These are phyloP conservation scores for Tuberolachnus salignus DNA, from an alignment of 2,888 invertebrate species.

Conservation along the genomic window DNA sequence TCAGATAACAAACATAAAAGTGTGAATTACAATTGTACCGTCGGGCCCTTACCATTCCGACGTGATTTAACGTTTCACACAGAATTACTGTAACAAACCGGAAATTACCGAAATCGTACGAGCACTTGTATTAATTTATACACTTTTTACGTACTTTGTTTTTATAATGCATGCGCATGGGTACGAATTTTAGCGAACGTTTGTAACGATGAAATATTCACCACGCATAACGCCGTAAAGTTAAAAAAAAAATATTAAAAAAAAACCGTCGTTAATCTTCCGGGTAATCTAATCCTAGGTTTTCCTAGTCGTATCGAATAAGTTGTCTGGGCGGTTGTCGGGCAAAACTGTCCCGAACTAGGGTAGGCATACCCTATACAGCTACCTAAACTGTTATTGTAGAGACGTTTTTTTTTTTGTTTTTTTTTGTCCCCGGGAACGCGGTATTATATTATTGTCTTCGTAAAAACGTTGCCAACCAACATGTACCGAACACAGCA, in stretches of 20 bases:
- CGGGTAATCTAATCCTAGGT: conserved; percentile 42
- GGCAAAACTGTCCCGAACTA: conserved; percentile 34
- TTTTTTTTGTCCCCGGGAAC: too few species aligned
- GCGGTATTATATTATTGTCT: not conserved
- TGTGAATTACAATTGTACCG: too few species aligned
- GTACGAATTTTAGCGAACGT: conserved; percentile 18
- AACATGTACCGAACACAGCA: not conserved
- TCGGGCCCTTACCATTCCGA: too few species aligned
- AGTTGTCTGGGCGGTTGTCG: conserved; percentile 7
- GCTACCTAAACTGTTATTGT: conserved; percentile 22
- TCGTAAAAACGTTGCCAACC: conserved; percentile 5
- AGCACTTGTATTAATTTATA: not conserved
- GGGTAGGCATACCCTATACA: not conserved
- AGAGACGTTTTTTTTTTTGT: not conserved
- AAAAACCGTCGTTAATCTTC: conserved; percentile 40
- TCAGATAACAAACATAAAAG: too few species aligned
- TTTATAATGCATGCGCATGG: not conserved
- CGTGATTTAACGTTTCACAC: too few species aligned
- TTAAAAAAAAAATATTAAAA: conserved; percentile 34
- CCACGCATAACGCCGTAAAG: conserved; percentile 24
- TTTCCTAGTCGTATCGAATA: conserved; percentile 34
- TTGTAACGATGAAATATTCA: conserved; percentile 16
- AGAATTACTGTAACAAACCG: too few species aligned
- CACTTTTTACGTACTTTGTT: conserved; percentile 20
- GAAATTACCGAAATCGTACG: too few species aligned